phyloP scores from a whole-genome alignment of 2,113 vertebrate genomes.

The Upupa epops region DNA sequence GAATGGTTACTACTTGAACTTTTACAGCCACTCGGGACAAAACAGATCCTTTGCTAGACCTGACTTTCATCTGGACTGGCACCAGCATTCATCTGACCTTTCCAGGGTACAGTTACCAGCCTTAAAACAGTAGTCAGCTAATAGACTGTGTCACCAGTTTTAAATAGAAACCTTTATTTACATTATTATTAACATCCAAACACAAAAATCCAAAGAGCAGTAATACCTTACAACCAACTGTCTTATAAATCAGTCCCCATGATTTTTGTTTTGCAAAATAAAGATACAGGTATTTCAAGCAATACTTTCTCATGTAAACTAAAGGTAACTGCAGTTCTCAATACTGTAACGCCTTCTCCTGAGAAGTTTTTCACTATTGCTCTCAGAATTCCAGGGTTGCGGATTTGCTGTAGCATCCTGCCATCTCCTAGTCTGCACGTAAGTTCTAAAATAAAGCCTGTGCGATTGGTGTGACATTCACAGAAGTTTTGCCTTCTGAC shows the following conservation, averaged over 20 bases:
- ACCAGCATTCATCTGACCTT: not conserved
- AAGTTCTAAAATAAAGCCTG: constrained; percentile 39
- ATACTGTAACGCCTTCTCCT: constrained; percentile 74
- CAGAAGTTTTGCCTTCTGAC: not conserved
- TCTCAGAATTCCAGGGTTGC: constrained; percentile 72
- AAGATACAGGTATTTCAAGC: constrained; percentile 61
- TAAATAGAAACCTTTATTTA: constrained; percentile 99
- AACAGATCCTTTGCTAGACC: not conserved
- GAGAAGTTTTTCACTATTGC: constrained; percentile 76
- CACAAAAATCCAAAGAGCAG: constrained; percentile 76
- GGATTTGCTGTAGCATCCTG: constrained; percentile 39
- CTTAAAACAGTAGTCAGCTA: not conserved
- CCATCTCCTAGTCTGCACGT: constrained; percentile 43
- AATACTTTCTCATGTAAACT: constrained; percentile 71
- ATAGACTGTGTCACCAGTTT: constrained; percentile 62
- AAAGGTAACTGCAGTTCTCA: constrained; percentile 68
- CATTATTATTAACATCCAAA: constrained; percentile 90
- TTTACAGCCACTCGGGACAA: not conserved
- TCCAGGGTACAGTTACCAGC: not conserved
- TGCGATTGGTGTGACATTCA: constrained; percentile 44
- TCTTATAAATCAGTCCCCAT: constrained; percentile 55
- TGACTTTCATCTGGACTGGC: not conserved
- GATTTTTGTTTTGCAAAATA: constrained; percentile 60
- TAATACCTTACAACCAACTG: constrained; percentile 84
- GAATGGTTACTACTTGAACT: not conserved